Evolutionary conservation across 2,113 vertebrate species (phyloP).

Genomic region (Felis chaus): DNA sequence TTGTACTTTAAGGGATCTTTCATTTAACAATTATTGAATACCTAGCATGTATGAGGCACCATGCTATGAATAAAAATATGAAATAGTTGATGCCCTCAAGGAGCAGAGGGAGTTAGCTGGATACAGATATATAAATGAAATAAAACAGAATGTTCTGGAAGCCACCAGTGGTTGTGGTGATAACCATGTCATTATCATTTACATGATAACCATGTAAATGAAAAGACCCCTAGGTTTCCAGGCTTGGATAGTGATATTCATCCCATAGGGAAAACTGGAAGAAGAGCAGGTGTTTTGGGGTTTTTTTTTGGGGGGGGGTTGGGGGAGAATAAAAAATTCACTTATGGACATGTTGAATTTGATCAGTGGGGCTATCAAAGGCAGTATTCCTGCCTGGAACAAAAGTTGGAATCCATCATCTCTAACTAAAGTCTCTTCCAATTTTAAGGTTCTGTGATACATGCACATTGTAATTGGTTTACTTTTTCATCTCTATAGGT

Average conservation of each 20-base stretch:
- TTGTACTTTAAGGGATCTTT: conserved; percentile 17
- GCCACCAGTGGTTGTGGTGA: background rate
- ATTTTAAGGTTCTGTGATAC: conserved; percentile 6
- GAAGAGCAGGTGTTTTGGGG: background rate
- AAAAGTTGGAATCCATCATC: conserved; percentile 5
- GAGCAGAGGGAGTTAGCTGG: conserved; percentile 1
- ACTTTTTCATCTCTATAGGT: background rate
- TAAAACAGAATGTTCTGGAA: conserved; percentile 45
- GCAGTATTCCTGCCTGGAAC: background rate
- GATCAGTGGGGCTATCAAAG: conserved; percentile 2
- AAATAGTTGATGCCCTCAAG: background rate
- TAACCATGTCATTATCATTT: background rate
- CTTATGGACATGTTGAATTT: conserved; percentile 7
- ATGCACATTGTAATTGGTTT: conserved; percentile 15
- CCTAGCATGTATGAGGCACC: background rate
- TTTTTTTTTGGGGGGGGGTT: background rate
- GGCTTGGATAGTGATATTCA: background rate
- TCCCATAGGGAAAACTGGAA: background rate
- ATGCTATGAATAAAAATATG: conserved; percentile 38
- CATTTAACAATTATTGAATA: conserved; percentile 40
- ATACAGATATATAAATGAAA: conserved; percentile 40
- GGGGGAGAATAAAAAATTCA: background rate
- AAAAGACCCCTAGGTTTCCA: background rate
- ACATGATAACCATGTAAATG: conserved; percentile 12
- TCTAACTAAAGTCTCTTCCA: conserved; percentile 29